Conservation (phyloP, 2,888 invertebrate species). For the Cheiracanthium punctorium region DNA sequence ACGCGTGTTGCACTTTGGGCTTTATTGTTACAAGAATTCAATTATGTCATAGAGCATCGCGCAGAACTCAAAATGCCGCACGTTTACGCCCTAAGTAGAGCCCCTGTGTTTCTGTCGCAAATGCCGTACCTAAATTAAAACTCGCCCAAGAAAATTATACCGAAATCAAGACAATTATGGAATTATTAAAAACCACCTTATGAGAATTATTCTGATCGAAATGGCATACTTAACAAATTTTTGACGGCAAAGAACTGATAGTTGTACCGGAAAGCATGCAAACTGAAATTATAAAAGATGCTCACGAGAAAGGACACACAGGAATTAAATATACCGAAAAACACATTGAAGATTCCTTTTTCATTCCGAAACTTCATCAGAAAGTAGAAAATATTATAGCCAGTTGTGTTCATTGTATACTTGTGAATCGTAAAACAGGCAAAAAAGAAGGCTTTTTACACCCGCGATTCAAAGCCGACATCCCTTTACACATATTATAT, state of each 20-base stretch:
- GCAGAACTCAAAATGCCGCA: background rate
- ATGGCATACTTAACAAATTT: slow-evolving; percentile 11
- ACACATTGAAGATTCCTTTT: slow-evolving; percentile 4
- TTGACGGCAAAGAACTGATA: background rate
- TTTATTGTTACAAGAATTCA: slow-evolving; percentile 29
- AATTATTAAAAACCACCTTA: background rate
- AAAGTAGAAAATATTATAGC: slow-evolving; percentile 8
- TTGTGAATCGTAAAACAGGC: background rate
- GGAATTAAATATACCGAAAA: background rate
- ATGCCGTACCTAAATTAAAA: background rate
- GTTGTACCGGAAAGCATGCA: slow-evolving; percentile 6
- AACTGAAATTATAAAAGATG: background rate
- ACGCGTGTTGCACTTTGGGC: slow-evolving; percentile 18
- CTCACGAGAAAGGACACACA: slow-evolving; percentile 1
- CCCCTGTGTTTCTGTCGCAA: background rate
- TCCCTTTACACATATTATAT: background rate
- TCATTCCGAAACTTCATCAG: background rate
- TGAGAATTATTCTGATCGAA: background rate
- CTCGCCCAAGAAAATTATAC: slow-evolving; percentile 15
- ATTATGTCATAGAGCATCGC: slow-evolving; percentile 17
- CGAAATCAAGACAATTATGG: background rate
- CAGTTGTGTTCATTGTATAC: slow-evolving; percentile 19
- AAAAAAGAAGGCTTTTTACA: slow-evolving; percentile 28
- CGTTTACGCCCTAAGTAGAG: slow-evolving; percentile 26
- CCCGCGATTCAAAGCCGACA: slow-evolving; percentile 17